Base-by-base conservation (phyloP, 2,797 vertebrate genomes). In the Fistularia commersonii region DNA sequence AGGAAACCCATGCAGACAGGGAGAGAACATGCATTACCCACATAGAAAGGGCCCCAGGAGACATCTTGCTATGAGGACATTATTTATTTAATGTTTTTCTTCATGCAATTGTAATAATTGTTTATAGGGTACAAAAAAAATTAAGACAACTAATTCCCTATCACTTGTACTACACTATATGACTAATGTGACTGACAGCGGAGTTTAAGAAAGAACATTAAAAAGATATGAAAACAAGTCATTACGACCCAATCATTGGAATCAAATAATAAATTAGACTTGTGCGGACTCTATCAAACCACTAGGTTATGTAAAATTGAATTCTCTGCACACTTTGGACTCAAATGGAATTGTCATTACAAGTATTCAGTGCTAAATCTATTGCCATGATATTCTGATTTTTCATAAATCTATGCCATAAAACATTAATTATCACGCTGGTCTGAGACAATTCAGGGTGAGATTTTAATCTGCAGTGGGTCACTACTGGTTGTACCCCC, bases 401-500 rank as follows among this genome's bases (percentile, higher is more conserved):
- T 6, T 48, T 44, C 9, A 44, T 66, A 61, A 70, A 62, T 69
- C 60, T 36, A 48, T 7, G 12, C 51, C 49, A 4, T 2, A 12
- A 4, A 37, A 59, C 42, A 71, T 55, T 61, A 61, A 76, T 71
- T 78, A 66, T 55, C 52, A 71, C 51, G 59, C 33, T 50, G 15
- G 11, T 32, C 52, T 63, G 65, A 71, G 72, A 63, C 57, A 56
- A 69, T 70, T 61, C 59, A 12, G 61, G 64, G 50, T 45, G 40
- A 69, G 57, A 72, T 77, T 70, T 61, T 63, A 65, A 76, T 77
- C 53, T 58, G 34, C 15, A 9, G 13, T 23, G 54, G 73, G 64
- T 81, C 73, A 70, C 50, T 36, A 10, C 35, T 23, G 23, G 23
- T 23, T 23, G 23, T 23, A 23, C 23, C 23, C 23, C 23, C 23